A percentile compares a stretch with the other conserved stretches of the same genome.
phyloP scores from a whole-genome alignment of 1,140 invertebrate genomes.

The Diuraphis noxia region DNA sequence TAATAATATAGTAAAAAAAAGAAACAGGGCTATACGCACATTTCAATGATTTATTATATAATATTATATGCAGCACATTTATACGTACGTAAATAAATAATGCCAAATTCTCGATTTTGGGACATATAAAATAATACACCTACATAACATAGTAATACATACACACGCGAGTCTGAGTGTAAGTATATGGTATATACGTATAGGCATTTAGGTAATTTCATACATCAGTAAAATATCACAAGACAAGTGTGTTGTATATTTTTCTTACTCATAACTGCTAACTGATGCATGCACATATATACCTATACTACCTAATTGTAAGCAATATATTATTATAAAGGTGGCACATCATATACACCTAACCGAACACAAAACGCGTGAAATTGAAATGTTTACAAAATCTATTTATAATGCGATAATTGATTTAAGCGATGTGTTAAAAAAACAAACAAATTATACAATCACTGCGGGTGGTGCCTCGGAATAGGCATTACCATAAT shows the following conservation, averaged over 20 bases:
- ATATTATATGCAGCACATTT: neutral
- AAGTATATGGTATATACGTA: too few species aligned
- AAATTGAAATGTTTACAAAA: slow-evolving; percentile 39
- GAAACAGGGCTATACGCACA: neutral
- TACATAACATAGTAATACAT: neutral
- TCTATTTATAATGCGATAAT: slow-evolving; percentile 20
- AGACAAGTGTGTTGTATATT: neutral
- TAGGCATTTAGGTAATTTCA: too few species aligned
- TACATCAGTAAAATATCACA: neutral
- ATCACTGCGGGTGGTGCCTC: slow-evolving; percentile 28
- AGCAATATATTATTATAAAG: neutral
- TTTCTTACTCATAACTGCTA: too few species aligned
- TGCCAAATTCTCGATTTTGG: neutral
- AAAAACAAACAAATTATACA: slow-evolving; percentile 40
- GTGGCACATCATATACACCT: neutral
- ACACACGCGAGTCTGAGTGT: neutral
- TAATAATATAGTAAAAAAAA: neutral
- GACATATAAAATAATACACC: neutral
- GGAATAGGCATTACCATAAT: slow-evolving; percentile 31
- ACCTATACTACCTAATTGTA: neutral
- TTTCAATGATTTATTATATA: slow-evolving; percentile 20
- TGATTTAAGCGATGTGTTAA: slow-evolving; percentile 38
- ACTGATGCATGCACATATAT: too few species aligned
- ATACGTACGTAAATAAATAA: neutral
- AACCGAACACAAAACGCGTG: neutral